Evolutionary conservation across 2,888 invertebrate genomes (phyloP), one percentile per base, ranked within the genome.

Genomic region (Eristalinus aeneus): DNA sequence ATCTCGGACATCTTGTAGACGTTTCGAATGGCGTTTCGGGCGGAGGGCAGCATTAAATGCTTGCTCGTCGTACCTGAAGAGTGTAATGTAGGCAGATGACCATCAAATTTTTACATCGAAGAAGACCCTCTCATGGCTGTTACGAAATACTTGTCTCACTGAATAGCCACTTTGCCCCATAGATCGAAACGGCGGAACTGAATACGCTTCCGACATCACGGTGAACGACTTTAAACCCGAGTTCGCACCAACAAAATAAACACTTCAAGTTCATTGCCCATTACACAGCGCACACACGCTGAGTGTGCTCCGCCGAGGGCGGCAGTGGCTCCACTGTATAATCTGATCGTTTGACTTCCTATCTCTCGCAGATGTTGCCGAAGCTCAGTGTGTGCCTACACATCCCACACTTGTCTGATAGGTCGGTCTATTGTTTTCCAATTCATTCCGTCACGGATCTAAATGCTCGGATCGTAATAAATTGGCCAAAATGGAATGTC

Each of bases 371-470:
- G 31, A 46, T 31, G 75, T 34, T 60, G 39, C 67, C 23, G 60
- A 78, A 63, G 67, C 10, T 27, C 32, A 34, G 5, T 56, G n/a
- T 23, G 16, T 46, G 22, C 11, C 10, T 12, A 56, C 16, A 46
- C 68, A 72, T 12, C 73, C 83, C 73, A 84, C 74, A 61, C 74
- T 31, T 60, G 71, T 54, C 20, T 27, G 58, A 68, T 63, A 54
- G 22, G n/a, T 20, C 23, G 63, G 64, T 46, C 46, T 58, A 73
- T 73, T 83, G 65, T 84, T 78, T 73, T 77, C 56, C 65, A 78
- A 84, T 84, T 79, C 54, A 61, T 61, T 34, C 46, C 71, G 34
- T 71, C 79, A 84, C 84, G 84, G 84, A 84, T 84, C 79, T 84
- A 79, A 68, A 68, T 77, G 58, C 31, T 67, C 56, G 68, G 68